These are phyloP conservation scores for Hylaeus volcanicus DNA, from an alignment of 1,140 invertebrate genomes.

Conservation along the genomic window DNA sequence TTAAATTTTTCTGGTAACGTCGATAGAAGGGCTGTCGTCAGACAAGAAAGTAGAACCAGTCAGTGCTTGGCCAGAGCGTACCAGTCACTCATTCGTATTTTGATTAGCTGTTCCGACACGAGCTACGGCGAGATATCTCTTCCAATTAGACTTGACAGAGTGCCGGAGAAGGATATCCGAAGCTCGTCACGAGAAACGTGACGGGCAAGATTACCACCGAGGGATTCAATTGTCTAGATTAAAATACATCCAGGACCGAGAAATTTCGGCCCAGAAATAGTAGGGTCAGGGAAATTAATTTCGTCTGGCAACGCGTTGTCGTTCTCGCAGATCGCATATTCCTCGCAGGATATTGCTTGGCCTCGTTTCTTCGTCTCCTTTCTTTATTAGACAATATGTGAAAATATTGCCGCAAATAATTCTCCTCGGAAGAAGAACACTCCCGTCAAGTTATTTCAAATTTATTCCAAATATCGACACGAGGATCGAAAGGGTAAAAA, in stretches of 20 bases:
- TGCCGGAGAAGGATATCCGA: conserved; percentile 7
- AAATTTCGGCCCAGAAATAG: neutral
- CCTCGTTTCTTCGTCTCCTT: neutral
- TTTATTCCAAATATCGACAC: too few species aligned
- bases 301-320: neutral
- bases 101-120: neutral
- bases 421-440: too few species aligned
- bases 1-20: neutral
- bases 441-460: too few species aligned
- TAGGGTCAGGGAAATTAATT: neutral
- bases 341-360: neutral
- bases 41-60: neutral
- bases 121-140: neutral
- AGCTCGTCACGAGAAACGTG: neutral
- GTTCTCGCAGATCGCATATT: neutral
- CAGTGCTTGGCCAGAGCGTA: neutral
- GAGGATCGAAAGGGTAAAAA: too few species aligned
- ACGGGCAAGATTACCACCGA: neutral
- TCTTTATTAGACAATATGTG: neutral
- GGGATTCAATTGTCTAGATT: conserved; percentile 14
- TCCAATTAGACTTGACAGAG: conserved; percentile 26
- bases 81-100: neutral
- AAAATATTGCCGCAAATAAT: neutral
- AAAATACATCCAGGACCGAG: conserved; percentile 11
- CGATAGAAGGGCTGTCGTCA: neutral